Evolutionary conservation across 2,797 vertebrate genomes (phyloP).

Genomic region (Crenichthys baileyi): DNA sequence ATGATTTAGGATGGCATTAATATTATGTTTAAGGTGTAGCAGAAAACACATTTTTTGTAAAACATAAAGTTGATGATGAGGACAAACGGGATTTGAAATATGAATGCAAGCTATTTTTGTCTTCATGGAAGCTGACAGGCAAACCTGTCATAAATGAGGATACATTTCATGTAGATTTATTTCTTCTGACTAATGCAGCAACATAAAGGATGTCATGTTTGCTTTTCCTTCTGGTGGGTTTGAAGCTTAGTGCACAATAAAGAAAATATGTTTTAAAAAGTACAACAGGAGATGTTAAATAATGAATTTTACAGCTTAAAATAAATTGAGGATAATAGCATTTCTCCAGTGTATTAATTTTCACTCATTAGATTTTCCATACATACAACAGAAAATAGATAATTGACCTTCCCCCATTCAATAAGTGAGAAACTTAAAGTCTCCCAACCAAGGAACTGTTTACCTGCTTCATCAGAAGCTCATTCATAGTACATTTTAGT

Average conservation of each 20-base stretch:
- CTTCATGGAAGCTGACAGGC: conserved; percentile 36
- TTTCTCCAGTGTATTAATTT: conserved; percentile 38
- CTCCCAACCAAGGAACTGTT: conserved; percentile 25
- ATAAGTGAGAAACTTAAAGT: neutral
- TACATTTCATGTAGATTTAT: conserved; percentile 43
- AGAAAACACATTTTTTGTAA: conserved; percentile 15
- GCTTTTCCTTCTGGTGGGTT: conserved; percentile 50
- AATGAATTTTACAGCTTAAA: conserved; percentile 40
- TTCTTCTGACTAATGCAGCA: conserved; percentile 38
- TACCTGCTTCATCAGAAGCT: conserved; percentile 18
- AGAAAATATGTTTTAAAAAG: conserved; percentile 37
- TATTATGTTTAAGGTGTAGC: conserved; percentile 24
- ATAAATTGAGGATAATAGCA: conserved; percentile 34
- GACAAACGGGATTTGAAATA: conserved; percentile 55
- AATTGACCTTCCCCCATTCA: conserved; percentile 25
- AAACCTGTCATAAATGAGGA: conserved; percentile 46
- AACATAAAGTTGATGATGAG: conserved; percentile 34
- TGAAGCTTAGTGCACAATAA: conserved; percentile 50
- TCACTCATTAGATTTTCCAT: conserved; percentile 43
- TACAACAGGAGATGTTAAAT: conserved; percentile 43
- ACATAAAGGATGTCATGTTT: conserved; percentile 28
- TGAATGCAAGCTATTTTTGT: conserved; percentile 41
- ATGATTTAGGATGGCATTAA: conserved; percentile 29
- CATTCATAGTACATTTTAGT: neutral
- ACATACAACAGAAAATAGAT: conserved; percentile 49